Evolutionary conservation across 1,140 invertebrate species (phyloP).

Genomic region (Hylyphantes graminicola): DNA sequence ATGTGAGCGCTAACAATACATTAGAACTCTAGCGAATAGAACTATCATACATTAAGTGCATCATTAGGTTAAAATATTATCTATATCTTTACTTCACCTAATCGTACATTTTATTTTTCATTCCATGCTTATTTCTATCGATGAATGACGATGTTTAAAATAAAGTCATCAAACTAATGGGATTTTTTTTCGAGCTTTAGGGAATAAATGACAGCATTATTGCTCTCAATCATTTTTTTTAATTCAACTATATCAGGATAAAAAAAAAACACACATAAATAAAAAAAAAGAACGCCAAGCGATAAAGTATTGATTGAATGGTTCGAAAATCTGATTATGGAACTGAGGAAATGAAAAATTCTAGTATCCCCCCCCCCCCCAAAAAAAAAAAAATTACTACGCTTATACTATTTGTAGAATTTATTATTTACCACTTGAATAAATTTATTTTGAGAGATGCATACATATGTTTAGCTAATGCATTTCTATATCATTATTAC

Average conservation of each 20-base stretch:
- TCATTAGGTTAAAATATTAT: no score
- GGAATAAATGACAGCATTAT: not conserved
- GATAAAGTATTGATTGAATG: not conserved
- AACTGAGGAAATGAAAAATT: not conserved
- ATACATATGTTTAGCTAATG: no score
- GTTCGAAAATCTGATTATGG: not conserved
- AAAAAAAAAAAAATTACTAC: not conserved
- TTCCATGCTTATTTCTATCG: not conserved
- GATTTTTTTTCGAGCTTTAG: not conserved
- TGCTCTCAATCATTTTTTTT: not conserved
- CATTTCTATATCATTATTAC: no score
- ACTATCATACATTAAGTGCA: no score
- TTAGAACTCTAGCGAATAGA: no score
- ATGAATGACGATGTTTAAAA: conserved; percentile 7
- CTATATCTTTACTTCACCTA: no score
- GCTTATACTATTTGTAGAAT: not conserved
- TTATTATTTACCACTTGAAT: no score
- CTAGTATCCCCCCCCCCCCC: not conserved
- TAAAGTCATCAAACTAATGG: conserved; percentile 34
- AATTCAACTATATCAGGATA: not conserved
- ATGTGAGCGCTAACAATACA: no score
- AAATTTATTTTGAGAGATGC: no score
- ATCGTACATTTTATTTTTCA: not conserved
- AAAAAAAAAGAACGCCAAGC: not conserved
- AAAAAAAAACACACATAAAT: not conserved